A percentile compares a stretch with the other conserved stretches of the same genome.
Conservation (phyloP, 2,888 invertebrate genomes). For the Acleris literana region DNA sequence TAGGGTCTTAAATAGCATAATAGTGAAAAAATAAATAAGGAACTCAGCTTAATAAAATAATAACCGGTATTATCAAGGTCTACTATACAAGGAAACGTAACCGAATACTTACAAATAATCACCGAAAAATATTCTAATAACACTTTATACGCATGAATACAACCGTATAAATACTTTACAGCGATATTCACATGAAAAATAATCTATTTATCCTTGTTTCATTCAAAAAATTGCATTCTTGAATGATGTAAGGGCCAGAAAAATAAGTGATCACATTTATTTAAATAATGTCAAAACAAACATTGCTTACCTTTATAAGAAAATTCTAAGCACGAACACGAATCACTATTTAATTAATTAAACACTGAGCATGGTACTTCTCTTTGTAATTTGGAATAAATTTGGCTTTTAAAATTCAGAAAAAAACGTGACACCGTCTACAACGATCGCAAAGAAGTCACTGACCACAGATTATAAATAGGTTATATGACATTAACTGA, state of each 20-base stretch:
- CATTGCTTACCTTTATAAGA: not conserved
- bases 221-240: constrained; percentile 12
- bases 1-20: too few relatives aligned
- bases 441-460: not conserved
- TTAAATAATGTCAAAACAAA: not conserved
- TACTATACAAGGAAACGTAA: too few relatives aligned
- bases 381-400: not conserved
- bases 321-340: not conserved
- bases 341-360: not conserved
- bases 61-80: too few relatives aligned
- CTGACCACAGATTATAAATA: not conserved
- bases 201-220: not conserved
- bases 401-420: not conserved
- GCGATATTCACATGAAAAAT: too few relatives aligned
- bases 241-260: constrained; percentile 32
- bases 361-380: constrained; percentile 1
- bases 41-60: too few relatives aligned
- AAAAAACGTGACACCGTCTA: not conserved
- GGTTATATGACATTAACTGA: too few relatives aligned
- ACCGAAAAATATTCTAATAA: too few relatives aligned
- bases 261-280: not conserved
- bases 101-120: too few relatives aligned
- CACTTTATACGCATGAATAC: too few relatives aligned
- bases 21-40: too few relatives aligned
- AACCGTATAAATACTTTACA: too few relatives aligned